Percentiles rank a stretch among this genome's conserved stretches.
Evolutionary conservation across 2,113 vertebrate species (phyloP).

Genomic region (Gila orcuttii): DNA sequence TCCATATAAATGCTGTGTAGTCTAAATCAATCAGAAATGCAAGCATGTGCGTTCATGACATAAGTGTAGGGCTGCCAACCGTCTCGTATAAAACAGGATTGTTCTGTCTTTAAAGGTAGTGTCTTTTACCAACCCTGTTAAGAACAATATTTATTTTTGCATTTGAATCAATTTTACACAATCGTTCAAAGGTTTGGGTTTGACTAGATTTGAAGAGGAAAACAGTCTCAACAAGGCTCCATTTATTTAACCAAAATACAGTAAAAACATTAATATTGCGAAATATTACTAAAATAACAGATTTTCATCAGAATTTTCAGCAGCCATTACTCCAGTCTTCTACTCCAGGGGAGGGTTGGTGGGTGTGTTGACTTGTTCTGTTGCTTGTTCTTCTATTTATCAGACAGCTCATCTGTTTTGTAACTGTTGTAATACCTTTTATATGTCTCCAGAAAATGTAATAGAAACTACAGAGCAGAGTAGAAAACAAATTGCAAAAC

Average conservation of each 20-base stretch:
- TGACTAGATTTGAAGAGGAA: background rate
- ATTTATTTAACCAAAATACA: background rate
- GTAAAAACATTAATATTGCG: background rate
- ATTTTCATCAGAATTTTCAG: background rate
- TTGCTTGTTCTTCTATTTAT: too few relatives aligned
- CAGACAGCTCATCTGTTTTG: too few relatives aligned
- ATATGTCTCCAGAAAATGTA: too few relatives aligned
- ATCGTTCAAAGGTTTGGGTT: background rate
- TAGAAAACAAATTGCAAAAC: background rate
- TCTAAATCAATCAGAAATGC: background rate
- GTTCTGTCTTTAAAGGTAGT: background rate
- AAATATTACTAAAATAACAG: background rate
- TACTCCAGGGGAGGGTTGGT: too few relatives aligned
- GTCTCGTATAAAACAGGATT: background rate
- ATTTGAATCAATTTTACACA: background rate
- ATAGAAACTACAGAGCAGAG: too few relatives aligned
- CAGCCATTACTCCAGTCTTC: background rate
- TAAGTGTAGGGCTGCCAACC: slow-evolving; percentile 17
- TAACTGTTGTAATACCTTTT: too few relatives aligned
- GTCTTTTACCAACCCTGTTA: background rate
- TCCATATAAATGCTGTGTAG: slow-evolving; percentile 4
- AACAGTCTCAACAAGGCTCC: background rate
- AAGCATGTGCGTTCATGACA: background rate
- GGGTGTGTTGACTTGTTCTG: too few relatives aligned
- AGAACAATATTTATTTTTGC: background rate